Evolutionary conservation across 2,888 invertebrate species (phyloP).

Genomic region (Parelbella ahira): DNA sequence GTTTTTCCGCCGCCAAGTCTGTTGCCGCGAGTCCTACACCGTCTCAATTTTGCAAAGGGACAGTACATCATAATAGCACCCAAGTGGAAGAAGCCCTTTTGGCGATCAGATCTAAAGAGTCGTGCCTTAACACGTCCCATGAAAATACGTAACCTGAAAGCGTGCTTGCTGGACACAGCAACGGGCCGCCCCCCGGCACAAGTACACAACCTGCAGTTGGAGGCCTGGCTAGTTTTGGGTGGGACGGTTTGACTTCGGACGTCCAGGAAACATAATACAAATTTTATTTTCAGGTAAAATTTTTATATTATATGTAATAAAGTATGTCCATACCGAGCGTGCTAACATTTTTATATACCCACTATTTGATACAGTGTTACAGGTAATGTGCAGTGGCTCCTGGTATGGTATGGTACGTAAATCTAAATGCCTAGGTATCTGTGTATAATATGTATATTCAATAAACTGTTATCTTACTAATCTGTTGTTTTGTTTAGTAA

Average conservation of each 20-base stretch:
- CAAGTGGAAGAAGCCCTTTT: slow-evolving; percentile 26
- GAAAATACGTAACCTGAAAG: slow-evolving; percentile 7
- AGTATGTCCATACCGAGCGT: too few species aligned
- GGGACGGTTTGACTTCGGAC: slow-evolving; percentile 10
- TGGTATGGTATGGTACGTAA: too few species aligned
- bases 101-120: slow-evolving; percentile 23
- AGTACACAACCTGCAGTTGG: slow-evolving; percentile 22
- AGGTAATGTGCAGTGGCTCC: too few species aligned
- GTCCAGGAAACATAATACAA: slow-evolving; percentile 26
- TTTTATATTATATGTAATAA: slow-evolving; percentile 26
- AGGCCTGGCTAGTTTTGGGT: slow-evolving; percentile 17
- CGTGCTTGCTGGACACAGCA: slow-evolving; percentile 8
- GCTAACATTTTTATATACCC: too few species aligned
- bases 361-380: too few species aligned
- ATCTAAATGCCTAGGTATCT: too few species aligned
- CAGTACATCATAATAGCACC: slow-evolving; percentile 24
- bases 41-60: too few species aligned
- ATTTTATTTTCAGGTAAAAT: slow-evolving; percentile 20
- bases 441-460: too few species aligned
- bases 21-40: slow-evolving; percentile 24
- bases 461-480: too few species aligned
- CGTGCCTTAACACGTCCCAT: slow-evolving; percentile 12
- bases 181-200: slow-evolving; percentile 21
- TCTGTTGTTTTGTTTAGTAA: too few species aligned
- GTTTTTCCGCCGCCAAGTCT: slow-evolving; percentile 27